phyloP scores from a whole-genome alignment of 1,140 invertebrate genomes.

The Belonocnema kinseyi region DNA sequence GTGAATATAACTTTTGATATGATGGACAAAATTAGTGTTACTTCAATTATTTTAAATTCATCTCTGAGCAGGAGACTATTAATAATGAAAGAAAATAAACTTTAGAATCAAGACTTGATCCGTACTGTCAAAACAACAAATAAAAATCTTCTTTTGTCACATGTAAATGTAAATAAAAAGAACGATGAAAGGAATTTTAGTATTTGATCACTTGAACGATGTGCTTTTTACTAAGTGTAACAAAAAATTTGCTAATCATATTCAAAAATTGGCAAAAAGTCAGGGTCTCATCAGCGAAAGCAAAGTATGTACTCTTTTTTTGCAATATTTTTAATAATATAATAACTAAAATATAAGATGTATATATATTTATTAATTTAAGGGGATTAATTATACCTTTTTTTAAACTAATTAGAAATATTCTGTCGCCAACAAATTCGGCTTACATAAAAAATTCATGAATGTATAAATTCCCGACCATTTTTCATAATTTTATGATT shows the following conservation, averaged over 20 bases:
- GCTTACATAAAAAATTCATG: too few species aligned
- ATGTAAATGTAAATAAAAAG: conserved; percentile 7
- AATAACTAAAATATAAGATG: too few species aligned
- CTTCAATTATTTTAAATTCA: not conserved
- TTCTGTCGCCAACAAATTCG: too few species aligned
- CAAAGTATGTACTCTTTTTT: conserved; percentile 56
- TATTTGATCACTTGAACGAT: conserved; percentile 88
- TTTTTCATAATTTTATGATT: too few species aligned
- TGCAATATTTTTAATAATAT: conserved; percentile 28
- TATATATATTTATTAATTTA: not conserved
- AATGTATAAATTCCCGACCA: too few species aligned
- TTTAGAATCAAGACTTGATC: not conserved
- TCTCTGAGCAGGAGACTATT: conserved; percentile 9
- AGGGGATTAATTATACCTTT: not conserved
- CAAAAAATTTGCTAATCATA: conserved; percentile 82
- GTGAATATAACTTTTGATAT: conserved; percentile 19
- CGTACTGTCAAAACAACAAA: not conserved
- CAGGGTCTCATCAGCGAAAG: conserved; percentile 78
- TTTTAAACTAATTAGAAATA: not conserved
- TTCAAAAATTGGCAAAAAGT: conserved; percentile 79
- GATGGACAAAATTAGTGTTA: not conserved
- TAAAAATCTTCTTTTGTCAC: not conserved
- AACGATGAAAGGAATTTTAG: conserved; percentile 83
- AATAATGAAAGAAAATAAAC: conserved; percentile 23
- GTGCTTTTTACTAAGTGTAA: conserved; percentile 88